Evolutionary conservation across 2,888 invertebrate genomes (phyloP), one percentile per base, ranked within the genome.

Genomic region (Chelonus formosanus): DNA sequence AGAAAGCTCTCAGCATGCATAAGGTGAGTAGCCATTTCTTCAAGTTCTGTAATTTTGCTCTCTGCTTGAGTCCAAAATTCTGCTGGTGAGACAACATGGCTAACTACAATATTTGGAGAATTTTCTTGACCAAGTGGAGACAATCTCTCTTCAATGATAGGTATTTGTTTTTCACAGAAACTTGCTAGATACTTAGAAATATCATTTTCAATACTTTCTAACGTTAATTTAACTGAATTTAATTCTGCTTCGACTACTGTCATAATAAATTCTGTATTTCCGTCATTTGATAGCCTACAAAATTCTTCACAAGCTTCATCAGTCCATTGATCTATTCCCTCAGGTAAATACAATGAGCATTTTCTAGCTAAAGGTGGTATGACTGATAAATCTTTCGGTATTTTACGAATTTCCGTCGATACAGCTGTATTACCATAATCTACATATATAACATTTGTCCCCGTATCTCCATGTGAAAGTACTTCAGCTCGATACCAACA

Each of bases 361-460:
- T 90, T 90, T 72, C 88, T 88, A 0, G 91, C 90, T 59, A 91
- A 80, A 0, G 90, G 87, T 55, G 89, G 87, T 50, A 89, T 86
- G 8, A 83, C 74, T 0, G 86, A 83, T 1, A 91, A 77, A 60
- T 89, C 88, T 69, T 88, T 87, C 0, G 91, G 91, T 35, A 92
- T 84, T 63, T 85, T 85, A 64, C 87, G 86, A 32, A 91, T 85
- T 70, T 88, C 88, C 63, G 86, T 86, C 64, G 89, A 87, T 55
- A 87, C 85, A 5, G 90, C 88, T 55, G 90, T 89, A 75, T 91
- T 91, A 1, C 92, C 92, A 74, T 90, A 91, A 81, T 92, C 92
- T 31, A 91, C 86, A 74, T 90, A 91, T 63, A 89, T 84, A 1
- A 91, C 90, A 74, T 88, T 88, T 60, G 86, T 85, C 5, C 87